Percentiles rank a stretch among this genome's conserved stretches.
These are phyloP conservation scores for Clistopyga incitator DNA, from an alignment of 2,888 invertebrate genomes.

Conservation along the genomic window DNA sequence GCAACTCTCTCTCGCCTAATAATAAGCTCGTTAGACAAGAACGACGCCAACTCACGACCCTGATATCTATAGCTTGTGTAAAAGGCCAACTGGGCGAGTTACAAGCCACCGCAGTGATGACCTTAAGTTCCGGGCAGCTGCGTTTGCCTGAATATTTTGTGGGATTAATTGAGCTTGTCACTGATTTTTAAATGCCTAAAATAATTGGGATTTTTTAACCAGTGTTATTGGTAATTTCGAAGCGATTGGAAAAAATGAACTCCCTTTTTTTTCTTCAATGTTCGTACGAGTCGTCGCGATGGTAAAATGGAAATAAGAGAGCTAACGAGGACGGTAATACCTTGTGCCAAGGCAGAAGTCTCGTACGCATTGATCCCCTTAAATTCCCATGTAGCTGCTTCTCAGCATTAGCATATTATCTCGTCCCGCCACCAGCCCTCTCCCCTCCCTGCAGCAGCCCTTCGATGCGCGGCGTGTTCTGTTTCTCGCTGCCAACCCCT, in stretches of 20 bases:
- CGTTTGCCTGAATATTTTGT: not conserved
- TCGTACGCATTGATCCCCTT: slow-evolving; percentile 80
- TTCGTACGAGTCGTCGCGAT: not conserved
- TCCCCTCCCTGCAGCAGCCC: slow-evolving; percentile 56
- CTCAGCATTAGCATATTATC: slow-evolving; percentile 82
- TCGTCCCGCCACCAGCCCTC: slow-evolving; percentile 68
- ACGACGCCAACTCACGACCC: slow-evolving; percentile 62
- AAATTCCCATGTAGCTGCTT: slow-evolving; percentile 80
- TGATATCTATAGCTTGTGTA: slow-evolving; percentile 27
- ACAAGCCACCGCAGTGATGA: slow-evolving; percentile 8
- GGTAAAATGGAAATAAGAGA: not conserved
- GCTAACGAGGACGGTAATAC: slow-evolving; percentile 37
- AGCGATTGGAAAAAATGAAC: no score
- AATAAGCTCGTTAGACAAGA: slow-evolving; percentile 75
- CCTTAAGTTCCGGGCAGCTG: not conserved
- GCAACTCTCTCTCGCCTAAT: slow-evolving; percentile 75
- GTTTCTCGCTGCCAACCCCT: slow-evolving; percentile 53
- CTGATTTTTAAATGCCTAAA: not conserved
- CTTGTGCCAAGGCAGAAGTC: slow-evolving; percentile 40
- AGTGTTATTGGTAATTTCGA: no score
- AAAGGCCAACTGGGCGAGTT: slow-evolving; percentile 7
- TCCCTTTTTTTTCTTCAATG: no score
- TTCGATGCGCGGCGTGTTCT: slow-evolving; percentile 23
- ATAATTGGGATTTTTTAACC: no score
- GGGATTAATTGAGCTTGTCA: no score